Evolutionary conservation across 1,140 invertebrate genomes (phyloP).

Genomic region (Cyrtorhinus lividipennis): DNA sequence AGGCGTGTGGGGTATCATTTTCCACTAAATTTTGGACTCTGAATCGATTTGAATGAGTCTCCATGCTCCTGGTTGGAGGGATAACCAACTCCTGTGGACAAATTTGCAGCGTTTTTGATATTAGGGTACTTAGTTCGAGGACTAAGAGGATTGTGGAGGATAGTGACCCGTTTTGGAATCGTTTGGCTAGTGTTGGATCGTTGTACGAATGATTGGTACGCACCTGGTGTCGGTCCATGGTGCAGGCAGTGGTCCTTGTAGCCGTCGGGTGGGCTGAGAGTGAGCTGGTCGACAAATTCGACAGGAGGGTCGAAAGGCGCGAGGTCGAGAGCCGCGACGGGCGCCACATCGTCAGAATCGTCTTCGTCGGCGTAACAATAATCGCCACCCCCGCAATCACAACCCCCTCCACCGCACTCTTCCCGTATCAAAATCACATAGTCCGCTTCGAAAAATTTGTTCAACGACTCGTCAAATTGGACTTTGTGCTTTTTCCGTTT

Average conservation of each 20-base stretch:
- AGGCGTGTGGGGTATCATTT: too few relatives aligned
- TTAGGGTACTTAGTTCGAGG: too few relatives aligned
- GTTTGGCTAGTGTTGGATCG: too few relatives aligned
- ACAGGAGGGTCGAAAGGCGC: constrained; percentile 36
- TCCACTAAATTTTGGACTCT: too few relatives aligned
- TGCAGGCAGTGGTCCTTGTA: constrained; percentile 49
- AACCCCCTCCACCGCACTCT: constrained; percentile 63
- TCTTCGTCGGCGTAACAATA: constrained; percentile 24
- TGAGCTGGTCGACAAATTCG: constrained; percentile 55
- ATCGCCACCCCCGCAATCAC: constrained; percentile 33
- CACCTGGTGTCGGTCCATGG: not conserved
- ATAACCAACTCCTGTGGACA: too few relatives aligned
- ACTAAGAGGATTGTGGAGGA: too few relatives aligned
- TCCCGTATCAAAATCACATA: constrained; percentile 74
- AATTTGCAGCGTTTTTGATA: too few relatives aligned
- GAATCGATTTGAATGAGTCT: too few relatives aligned
- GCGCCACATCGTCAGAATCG: constrained; percentile 19
- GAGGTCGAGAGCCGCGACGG: constrained; percentile 21
- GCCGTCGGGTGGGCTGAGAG: constrained; percentile 68
- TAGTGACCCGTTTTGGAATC: too few relatives aligned
- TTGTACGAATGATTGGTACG: too few relatives aligned
- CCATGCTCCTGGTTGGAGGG: too few relatives aligned
- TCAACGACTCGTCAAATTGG: constrained; percentile 66
- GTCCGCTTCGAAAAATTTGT: constrained; percentile 75
- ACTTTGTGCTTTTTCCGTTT: constrained; percentile 52